These are phyloP conservation scores for Acrocephalus arundinaceus DNA, from an alignment of 2,113 vertebrate species.

Conservation along the genomic window DNA sequence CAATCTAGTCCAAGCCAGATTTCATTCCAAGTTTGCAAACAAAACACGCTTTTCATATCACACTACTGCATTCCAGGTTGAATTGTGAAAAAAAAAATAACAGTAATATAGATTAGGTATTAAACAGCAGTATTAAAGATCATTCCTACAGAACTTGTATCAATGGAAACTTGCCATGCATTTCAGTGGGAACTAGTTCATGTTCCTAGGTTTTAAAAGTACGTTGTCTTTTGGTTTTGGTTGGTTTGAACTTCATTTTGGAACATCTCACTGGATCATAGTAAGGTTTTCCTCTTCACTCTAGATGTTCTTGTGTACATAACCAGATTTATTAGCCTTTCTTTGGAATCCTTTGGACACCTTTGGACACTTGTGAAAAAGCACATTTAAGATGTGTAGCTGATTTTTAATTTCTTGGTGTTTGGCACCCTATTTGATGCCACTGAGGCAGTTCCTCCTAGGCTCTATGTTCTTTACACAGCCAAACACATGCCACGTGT, in stretches of 20 bases:
- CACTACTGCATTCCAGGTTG: not conserved
- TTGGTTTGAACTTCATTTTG: not conserved
- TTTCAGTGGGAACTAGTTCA: not conserved
- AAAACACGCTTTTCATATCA: slow-evolving; percentile 31
- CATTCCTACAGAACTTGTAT: not conserved
- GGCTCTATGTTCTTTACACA: not conserved
- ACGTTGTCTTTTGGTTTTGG: not conserved
- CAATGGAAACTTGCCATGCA: not conserved
- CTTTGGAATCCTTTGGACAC: not conserved
- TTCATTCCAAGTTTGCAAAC: slow-evolving; percentile 40
- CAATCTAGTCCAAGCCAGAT: slow-evolving; percentile 1
- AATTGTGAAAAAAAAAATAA: slow-evolving; percentile 13
- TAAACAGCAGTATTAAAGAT: not conserved
- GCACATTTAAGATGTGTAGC: not conserved
- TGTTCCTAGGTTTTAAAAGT: not conserved
- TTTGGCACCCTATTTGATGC: not conserved
- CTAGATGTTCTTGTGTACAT: not conserved
- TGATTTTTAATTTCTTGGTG: not conserved
- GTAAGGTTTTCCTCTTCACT: not conserved
- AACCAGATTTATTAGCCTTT: not conserved
- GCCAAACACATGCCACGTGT: not conserved
- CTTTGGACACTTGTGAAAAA: not conserved
- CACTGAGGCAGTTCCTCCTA: not conserved
- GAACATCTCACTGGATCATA: not conserved
- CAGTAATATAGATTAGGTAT: not conserved